These are phyloP conservation scores for Xenopus borealis DNA, from an alignment of 2,113 vertebrate species.

Conservation along the genomic window DNA sequence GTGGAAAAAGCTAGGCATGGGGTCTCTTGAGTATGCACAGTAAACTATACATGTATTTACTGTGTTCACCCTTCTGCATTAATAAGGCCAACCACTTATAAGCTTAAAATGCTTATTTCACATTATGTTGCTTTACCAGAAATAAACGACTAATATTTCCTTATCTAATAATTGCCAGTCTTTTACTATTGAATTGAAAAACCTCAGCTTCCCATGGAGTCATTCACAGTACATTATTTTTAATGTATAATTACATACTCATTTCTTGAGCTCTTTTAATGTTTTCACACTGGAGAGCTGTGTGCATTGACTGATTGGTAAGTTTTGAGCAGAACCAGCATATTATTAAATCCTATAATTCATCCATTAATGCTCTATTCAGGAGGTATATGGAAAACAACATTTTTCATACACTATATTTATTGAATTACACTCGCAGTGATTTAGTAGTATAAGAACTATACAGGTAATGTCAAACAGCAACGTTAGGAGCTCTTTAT, in stretches of 20 bases:
- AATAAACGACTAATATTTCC: conserved; percentile 38
- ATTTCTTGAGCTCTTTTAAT: conserved; percentile 33
- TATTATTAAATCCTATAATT: conserved; percentile 22
- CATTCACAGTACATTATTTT: conserved; percentile 17
- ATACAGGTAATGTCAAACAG: background rate
- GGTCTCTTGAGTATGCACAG: background rate
- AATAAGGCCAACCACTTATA: conserved; percentile 31
- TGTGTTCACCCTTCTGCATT: conserved; percentile 23
- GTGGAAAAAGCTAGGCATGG: too few species aligned
- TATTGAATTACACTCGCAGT: background rate
- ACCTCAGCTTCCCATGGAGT: conserved; percentile 8
- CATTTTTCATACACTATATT: conserved; percentile 6
- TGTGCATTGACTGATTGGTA: conserved; percentile 4
- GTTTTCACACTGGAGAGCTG: conserved; percentile 14
- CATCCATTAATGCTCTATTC: conserved; percentile 18
- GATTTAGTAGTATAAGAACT: conserved; percentile 1
- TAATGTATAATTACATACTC: conserved; percentile 23
- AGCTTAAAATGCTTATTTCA: conserved; percentile 20
- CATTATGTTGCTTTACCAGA: conserved; percentile 15
- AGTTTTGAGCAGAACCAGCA: conserved; percentile 1
- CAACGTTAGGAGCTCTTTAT: too few species aligned
- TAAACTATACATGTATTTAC: background rate
- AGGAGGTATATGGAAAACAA: conserved; percentile 13
- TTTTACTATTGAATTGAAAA: conserved; percentile 18
- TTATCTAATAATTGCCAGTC: conserved; percentile 41